Percentiles rank a stretch among this genome's conserved stretches.
These are phyloP conservation scores for Helostoma temminkii DNA, from an alignment of 2,797 vertebrate species.

Conservation along the genomic window DNA sequence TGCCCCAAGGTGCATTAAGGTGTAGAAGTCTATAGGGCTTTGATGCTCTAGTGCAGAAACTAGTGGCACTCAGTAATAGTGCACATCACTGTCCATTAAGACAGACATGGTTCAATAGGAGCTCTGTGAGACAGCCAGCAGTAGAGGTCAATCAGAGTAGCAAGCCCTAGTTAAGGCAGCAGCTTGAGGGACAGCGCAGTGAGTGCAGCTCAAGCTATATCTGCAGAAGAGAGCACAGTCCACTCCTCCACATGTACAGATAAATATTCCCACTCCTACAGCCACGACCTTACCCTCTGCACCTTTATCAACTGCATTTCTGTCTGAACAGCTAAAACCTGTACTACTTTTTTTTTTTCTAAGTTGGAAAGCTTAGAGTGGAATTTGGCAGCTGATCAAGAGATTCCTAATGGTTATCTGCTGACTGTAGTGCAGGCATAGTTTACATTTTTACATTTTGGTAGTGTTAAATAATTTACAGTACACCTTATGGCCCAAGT, in stretches of 20 bases:
- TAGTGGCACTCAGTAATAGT: constrained; percentile 62
- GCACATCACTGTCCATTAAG: constrained; percentile 74
- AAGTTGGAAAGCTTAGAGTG: not conserved
- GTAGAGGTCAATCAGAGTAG: constrained; percentile 70
- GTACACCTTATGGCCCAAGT: not conserved
- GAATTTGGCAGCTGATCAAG: constrained; percentile 9
- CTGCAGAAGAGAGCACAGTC: constrained; percentile 39
- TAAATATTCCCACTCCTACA: constrained; percentile 36
- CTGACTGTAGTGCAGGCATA: not conserved
- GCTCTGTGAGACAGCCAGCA: constrained; percentile 62
- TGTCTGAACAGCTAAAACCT: constrained; percentile 38
- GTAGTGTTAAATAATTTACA: constrained; percentile 13
- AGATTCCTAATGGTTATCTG: constrained; percentile 2
- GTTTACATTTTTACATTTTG: constrained; percentile 6
- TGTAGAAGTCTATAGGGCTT: constrained; percentile 51
- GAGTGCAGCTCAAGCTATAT: constrained; percentile 48
- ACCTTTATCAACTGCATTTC: constrained; percentile 44
- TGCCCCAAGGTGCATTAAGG: constrained; percentile 53
- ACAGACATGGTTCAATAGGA: constrained; percentile 69
- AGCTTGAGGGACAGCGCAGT: constrained; percentile 47
- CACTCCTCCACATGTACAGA: constrained; percentile 45
- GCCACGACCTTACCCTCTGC: constrained; percentile 22
- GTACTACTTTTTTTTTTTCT: constrained; percentile 1
- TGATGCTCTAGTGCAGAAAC: constrained; percentile 45
- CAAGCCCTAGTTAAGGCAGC: constrained; percentile 60